Evolutionary conservation across 2,113 vertebrate genomes (phyloP).

Genomic region (Cynopterus brachyotis): DNA sequence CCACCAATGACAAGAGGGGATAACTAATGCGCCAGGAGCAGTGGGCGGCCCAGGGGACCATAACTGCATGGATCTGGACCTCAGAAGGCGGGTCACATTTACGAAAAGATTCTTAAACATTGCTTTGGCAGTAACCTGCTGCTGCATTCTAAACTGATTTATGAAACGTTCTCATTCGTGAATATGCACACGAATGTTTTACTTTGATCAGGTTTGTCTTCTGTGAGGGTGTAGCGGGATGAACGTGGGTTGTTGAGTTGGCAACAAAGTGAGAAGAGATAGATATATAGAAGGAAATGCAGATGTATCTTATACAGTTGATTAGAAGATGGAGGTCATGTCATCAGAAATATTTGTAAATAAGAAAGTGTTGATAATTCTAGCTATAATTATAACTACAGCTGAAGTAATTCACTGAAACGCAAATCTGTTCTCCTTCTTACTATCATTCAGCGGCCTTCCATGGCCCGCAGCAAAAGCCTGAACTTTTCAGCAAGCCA

Average conservation of each 20-base stretch:
- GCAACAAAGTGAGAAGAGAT: not conserved
- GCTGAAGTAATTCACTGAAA: not conserved
- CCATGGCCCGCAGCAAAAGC: not conserved
- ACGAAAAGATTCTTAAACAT: not conserved
- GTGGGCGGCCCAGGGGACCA: rapidly evolving
- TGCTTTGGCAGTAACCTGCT: not conserved
- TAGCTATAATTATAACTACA: not conserved
- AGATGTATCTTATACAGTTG: not conserved
- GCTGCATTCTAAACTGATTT: not conserved
- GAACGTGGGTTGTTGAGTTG: not conserved
- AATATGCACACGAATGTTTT: not conserved
- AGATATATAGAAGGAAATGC: not conserved
- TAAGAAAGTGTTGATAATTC: not conserved
- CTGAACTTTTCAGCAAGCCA: not conserved
- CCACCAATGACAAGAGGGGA: not conserved
- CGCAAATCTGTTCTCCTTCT: not conserved
- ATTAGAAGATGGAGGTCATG: not conserved
- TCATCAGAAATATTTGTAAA: not conserved
- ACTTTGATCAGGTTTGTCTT: not conserved
- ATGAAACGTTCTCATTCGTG: not conserved
- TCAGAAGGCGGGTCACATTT: not conserved
- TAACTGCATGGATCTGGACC: not conserved
- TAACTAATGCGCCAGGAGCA: not conserved
- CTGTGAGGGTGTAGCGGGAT: not conserved
- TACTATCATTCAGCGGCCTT: not conserved